Evolutionary conservation across 1,140 invertebrate genomes (phyloP).

Genomic region (Limonius californicus): DNA sequence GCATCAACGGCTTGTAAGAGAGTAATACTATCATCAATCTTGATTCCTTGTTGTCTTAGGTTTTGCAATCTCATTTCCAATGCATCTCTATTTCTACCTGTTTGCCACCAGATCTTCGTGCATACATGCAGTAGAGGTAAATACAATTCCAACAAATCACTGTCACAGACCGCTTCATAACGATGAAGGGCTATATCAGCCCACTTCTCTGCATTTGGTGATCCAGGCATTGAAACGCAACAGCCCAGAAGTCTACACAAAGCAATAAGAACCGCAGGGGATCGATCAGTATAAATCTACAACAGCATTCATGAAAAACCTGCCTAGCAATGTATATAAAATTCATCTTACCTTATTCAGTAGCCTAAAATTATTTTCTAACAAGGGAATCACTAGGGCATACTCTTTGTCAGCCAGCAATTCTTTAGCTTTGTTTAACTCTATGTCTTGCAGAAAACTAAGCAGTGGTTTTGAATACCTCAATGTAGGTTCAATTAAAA

Average conservation of each 20-base stretch:
- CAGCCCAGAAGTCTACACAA: constrained; percentile 68
- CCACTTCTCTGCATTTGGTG: constrained; percentile 62
- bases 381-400: constrained; percentile 58
- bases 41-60: constrained; percentile 58
- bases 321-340: too few relatives aligned
- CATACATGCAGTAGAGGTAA: constrained; percentile 66
- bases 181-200: constrained; percentile 63
- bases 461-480: constrained; percentile 59
- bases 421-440: constrained; percentile 59
- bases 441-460: constrained; percentile 64
- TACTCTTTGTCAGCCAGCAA: constrained; percentile 59
- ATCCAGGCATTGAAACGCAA: constrained; percentile 50
- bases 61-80: constrained; percentile 58
- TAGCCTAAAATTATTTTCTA: constrained; percentile 69
- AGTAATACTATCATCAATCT: constrained; percentile 53
- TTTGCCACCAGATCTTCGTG: constrained; percentile 62
- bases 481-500: constrained; percentile 56
- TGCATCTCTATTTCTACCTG: constrained; percentile 57
- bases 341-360: constrained; percentile 61
- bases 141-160: constrained; percentile 61
- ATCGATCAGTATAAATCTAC: constrained; percentile 65
- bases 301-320: constrained; percentile 27
- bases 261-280: constrained; percentile 62
- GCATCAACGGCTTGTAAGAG: constrained; percentile 55
- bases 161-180: constrained; percentile 63